Evolutionary conservation across 1,140 invertebrate species (phyloP).

Genomic region (Dendrolimus punctatus): DNA sequence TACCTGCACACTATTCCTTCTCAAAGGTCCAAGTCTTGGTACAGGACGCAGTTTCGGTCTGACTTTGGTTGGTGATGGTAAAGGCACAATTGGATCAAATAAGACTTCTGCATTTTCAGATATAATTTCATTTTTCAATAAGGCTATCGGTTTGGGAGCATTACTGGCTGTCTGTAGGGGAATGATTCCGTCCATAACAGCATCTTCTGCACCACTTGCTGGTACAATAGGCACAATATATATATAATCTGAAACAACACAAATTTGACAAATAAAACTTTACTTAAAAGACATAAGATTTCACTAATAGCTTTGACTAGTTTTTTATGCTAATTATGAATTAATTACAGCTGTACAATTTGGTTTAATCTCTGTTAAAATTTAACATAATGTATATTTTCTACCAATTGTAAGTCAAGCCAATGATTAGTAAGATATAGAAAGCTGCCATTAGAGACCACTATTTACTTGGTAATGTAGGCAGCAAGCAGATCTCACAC

Average conservation of each 20-base stretch:
- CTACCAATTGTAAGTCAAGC: too few species aligned
- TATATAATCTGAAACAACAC: constrained; percentile 20
- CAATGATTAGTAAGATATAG: too few species aligned
- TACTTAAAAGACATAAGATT: too few species aligned
- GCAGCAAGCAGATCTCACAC: too few species aligned
- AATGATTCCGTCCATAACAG: constrained; percentile 58
- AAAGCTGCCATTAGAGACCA: too few species aligned
- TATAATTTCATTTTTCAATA: constrained; percentile 61
- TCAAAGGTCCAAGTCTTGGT: constrained; percentile 53
- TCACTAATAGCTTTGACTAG: too few species aligned
- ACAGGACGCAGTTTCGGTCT: constrained; percentile 59
- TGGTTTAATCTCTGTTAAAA: too few species aligned
- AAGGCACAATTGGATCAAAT: constrained; percentile 67
- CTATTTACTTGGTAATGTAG: too few species aligned
- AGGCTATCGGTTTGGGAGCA: constrained; percentile 43
- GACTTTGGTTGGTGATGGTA: constrained; percentile 62
- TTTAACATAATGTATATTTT: too few species aligned
- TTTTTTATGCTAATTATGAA: too few species aligned
- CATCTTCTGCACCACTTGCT: constrained; percentile 37
- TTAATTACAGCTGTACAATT: too few species aligned
- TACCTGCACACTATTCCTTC: constrained; percentile 67
- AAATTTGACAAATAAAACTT: neutral
- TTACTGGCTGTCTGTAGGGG: constrained; percentile 36
- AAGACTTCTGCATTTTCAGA: constrained; percentile 60
- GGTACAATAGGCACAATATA: constrained; percentile 40